A percentile compares a stretch with the other conserved stretches of the same genome.
These are phyloP conservation scores for Rapana venosa DNA, from an alignment of 2,888 invertebrate species.

Conservation along the genomic window DNA sequence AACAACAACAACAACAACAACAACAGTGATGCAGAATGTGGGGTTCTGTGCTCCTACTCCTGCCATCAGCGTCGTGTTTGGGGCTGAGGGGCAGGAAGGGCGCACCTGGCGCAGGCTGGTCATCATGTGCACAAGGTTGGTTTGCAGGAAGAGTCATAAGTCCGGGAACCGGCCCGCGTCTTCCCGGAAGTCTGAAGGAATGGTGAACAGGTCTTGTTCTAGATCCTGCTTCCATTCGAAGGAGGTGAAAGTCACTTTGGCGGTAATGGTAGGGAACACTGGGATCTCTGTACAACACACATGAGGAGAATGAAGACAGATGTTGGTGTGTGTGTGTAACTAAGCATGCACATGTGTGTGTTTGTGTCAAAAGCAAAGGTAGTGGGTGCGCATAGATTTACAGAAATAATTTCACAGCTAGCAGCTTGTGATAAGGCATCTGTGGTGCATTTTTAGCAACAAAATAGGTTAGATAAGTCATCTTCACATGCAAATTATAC, in stretches of 20 bases:
- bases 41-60: background rate
- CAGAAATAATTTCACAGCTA: no score
- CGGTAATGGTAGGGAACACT: constrained; percentile 97
- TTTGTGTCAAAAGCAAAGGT: no score
- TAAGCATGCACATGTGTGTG: no score
- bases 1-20: background rate
- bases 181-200: constrained; percentile 87
- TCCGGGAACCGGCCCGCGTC: constrained; percentile 76
- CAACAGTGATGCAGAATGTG: background rate
- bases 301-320: background rate
- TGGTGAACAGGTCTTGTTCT: constrained; percentile 87
- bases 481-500: no score
- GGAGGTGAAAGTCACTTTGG: constrained; percentile 98
- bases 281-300: constrained; percentile 87
- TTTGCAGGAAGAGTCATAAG: constrained; percentile 73
- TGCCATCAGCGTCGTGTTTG: background rate
- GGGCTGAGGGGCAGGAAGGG: constrained; percentile 46
- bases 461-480: no score
- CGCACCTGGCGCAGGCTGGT: constrained; percentile 59
- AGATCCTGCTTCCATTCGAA: constrained; percentile 94
- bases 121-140: constrained; percentile 66
- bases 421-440: no score
- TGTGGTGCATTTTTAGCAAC: no score
- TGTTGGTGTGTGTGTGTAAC: no score
- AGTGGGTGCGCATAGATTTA: no score